Evolutionary conservation across 2,113 vertebrate genomes (phyloP).

Genomic region (Microcebus griseorufus): DNA sequence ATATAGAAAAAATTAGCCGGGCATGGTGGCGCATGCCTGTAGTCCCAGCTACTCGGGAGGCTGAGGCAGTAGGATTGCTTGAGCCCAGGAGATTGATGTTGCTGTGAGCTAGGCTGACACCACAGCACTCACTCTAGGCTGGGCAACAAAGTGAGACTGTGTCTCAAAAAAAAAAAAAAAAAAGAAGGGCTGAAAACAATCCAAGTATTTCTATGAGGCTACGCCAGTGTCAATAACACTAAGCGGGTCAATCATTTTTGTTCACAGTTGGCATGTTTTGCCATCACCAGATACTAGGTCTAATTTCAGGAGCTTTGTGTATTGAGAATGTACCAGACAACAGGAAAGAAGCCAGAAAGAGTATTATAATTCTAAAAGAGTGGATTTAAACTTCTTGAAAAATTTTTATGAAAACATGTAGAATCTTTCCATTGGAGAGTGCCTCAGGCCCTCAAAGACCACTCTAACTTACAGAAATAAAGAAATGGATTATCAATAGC

Average conservation of each 20-base stretch:
- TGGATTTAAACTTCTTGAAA: constrained; percentile 2
- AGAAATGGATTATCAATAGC: not conserved
- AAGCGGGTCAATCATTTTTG: not conserved
- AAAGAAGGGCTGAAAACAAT: not conserved
- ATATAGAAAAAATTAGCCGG: too few relatives aligned
- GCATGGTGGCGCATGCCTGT: too few relatives aligned
- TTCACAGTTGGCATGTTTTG: not conserved
- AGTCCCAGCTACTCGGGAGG: too few relatives aligned
- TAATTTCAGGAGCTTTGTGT: not conserved
- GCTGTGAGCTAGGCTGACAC: too few relatives aligned
- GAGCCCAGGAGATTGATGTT: too few relatives aligned
- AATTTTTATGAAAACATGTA: not conserved
- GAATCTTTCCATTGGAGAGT: not conserved
- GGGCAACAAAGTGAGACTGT: too few relatives aligned
- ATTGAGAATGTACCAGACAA: not conserved
- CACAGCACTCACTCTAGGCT: too few relatives aligned
- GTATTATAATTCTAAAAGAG: not conserved
- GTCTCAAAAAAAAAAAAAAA: too few relatives aligned
- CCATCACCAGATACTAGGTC: not conserved
- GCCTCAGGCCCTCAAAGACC: not conserved
- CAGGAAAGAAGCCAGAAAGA: not conserved
- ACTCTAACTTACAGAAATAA: not conserved
- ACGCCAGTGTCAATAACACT: not conserved
- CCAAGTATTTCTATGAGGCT: not conserved
- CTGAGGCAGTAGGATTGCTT: too few relatives aligned